Conservation (phyloP, 2,888 invertebrate species). For the Aphelenchoides bicaudatus region DNA sequence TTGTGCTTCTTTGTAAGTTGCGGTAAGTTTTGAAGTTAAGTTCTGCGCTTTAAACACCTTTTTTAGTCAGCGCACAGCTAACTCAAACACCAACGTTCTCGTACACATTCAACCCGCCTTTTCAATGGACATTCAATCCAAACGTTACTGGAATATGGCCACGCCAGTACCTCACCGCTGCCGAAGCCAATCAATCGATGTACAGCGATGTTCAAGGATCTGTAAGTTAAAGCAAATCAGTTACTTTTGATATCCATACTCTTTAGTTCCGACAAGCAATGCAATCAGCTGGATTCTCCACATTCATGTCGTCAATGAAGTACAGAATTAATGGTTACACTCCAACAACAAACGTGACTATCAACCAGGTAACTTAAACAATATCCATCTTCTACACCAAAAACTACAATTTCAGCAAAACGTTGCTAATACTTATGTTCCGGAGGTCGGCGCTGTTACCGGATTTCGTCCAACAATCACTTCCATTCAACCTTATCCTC, state of each 20-base stretch:
- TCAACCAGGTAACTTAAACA: not conserved
- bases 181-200: constrained; percentile 5
- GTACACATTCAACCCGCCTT: constrained; percentile 8
- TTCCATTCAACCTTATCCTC: not conserved
- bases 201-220: not conserved
- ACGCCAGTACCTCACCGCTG: not conserved
- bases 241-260: not conserved
- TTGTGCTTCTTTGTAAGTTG: too few relatives aligned
- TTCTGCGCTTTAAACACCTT: too few relatives aligned
- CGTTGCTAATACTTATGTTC: constrained; percentile 2
- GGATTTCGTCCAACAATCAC: constrained; percentile 3
- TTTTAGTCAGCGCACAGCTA: not conserved
- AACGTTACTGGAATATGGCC: not conserved
- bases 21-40: too few relatives aligned
- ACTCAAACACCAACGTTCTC: constrained; percentile 7
- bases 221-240: not conserved
- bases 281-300: not conserved
- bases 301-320: not conserved
- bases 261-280: not conserved
- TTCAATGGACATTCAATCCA: constrained; percentile 6
- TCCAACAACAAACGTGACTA: constrained; percentile 5
- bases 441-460: constrained; percentile 6
- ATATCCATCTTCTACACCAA: not conserved
- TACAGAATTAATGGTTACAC: not conserved
- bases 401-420: not conserved